Percentiles rank a stretch among this genome's conserved stretches.
Evolutionary conservation across 2,888 invertebrate genomes (phyloP).

Genomic region (Dasysyrphus albostriatus): DNA sequence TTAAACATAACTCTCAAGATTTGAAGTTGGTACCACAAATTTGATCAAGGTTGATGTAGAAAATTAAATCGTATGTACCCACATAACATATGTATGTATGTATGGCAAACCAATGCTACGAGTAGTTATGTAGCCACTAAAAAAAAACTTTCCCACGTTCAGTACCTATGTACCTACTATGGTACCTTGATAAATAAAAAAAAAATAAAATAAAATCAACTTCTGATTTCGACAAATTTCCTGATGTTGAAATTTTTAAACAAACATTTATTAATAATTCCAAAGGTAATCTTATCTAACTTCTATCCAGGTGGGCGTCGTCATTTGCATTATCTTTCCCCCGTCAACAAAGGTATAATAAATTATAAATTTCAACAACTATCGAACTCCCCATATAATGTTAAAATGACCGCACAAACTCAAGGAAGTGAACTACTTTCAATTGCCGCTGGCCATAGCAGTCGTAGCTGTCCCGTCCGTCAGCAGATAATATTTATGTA

Average conservation of each 20-base stretch:
- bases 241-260: neutral
- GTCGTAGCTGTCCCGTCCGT: neutral
- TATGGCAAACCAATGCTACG: no score
- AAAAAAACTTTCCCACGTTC: neutral
- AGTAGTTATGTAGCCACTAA: neutral
- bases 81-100: no score
- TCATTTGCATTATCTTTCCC: conserved; percentile 34
- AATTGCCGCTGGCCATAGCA: conserved; percentile 3
- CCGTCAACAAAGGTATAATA: conserved; percentile 45
- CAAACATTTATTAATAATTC: conserved; percentile 2
- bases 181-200: conserved; percentile 1
- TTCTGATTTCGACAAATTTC: neutral
- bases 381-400: conserved; percentile 14
- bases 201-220: neutral
- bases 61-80: no score
- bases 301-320: conserved; percentile 48
- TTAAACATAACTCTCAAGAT: no score
- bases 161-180: no score
- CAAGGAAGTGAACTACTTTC: conserved; percentile 62
- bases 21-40: no score
- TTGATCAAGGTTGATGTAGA: no score
- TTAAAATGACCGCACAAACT: conserved; percentile 49
- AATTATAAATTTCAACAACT: conserved; percentile 38
- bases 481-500: conserved; percentile 12
- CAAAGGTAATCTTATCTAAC: neutral